Conservation (phyloP, 2,797 vertebrate genomes). For the Centroberyx gerrardi region DNA sequence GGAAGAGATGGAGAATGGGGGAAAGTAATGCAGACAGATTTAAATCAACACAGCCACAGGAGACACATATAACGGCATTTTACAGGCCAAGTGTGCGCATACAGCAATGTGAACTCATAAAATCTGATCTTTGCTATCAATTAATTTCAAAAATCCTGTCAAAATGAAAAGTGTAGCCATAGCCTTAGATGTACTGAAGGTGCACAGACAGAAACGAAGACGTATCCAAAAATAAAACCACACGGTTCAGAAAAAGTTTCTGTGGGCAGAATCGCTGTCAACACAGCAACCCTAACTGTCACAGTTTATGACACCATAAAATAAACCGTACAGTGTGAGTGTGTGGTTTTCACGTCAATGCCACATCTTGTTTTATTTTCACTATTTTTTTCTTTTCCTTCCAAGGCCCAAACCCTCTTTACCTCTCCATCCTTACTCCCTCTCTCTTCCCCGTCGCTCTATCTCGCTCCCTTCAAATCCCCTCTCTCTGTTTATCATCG, state of each 20-base stretch:
- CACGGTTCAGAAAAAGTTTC: slow-evolving; percentile 30
- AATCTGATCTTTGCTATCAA: slow-evolving; percentile 66
- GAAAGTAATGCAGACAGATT: slow-evolving; percentile 35
- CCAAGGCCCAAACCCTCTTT: slow-evolving; percentile 29
- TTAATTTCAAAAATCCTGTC: slow-evolving; percentile 43
- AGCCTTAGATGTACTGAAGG: slow-evolving; percentile 49
- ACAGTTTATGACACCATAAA: slow-evolving; percentile 54
- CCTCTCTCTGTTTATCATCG: not conserved
- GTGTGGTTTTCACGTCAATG: not conserved
- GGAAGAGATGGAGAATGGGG: slow-evolving; percentile 5
- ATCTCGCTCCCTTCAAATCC: not conserved
- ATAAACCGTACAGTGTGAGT: slow-evolving; percentile 22
- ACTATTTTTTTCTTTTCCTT: slow-evolving; percentile 7
- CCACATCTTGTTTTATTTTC: slow-evolving; percentile 22
- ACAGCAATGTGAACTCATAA: slow-evolving; percentile 51
- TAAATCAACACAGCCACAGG: slow-evolving; percentile 55
- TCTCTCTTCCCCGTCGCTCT: not conserved
- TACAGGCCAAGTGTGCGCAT: slow-evolving; percentile 41
- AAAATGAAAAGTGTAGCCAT: slow-evolving; percentile 46
- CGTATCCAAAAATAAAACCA: slow-evolving; percentile 45
- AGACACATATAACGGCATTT: slow-evolving; percentile 52
- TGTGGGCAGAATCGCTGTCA: slow-evolving; percentile 26
- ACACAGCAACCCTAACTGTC: slow-evolving; percentile 36
- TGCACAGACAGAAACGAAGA: slow-evolving; percentile 29
- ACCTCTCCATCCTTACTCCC: not conserved